A percentile compares a stretch with the other conserved stretches of the same genome.
These are phyloP conservation scores for Eupithecia centaureata DNA, from an alignment of 2,888 invertebrate species.

Conservation along the genomic window DNA sequence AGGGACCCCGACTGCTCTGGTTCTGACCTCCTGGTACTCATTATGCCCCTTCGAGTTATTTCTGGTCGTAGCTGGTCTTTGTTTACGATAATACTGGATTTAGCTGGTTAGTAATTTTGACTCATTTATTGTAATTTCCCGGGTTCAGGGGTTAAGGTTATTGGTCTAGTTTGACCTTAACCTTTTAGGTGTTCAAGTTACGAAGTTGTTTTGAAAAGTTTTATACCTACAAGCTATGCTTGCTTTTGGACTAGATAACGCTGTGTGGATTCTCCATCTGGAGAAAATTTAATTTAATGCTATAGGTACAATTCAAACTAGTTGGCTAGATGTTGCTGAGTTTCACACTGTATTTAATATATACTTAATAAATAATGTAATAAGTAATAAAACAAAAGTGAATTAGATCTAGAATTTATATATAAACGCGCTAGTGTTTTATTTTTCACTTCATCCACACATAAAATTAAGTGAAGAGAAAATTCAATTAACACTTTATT, in stretches of 20 bases:
- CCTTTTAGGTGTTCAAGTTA: background rate
- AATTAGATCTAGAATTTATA: too few species aligned
- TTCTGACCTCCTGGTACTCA: slow-evolving; percentile 7
- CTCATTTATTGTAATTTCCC: background rate
- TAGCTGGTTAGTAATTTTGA: background rate
- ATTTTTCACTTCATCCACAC: too few species aligned
- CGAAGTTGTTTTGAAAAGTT: background rate
- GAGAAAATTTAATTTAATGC: too few species aligned
- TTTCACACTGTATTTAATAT: too few species aligned
- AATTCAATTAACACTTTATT: too few species aligned
- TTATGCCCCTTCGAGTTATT: background rate
- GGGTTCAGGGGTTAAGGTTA: background rate
- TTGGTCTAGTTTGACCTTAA: background rate
- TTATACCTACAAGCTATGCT: background rate
- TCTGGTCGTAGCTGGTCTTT: background rate
- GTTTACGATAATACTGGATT: slow-evolving; percentile 1
- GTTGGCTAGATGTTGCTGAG: too few species aligned
- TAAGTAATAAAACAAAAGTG: too few species aligned
- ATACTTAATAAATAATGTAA: too few species aligned
- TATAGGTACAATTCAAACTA: too few species aligned
- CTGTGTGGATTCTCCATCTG: too few species aligned
- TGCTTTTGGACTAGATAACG: background rate
- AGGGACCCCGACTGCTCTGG: slow-evolving; percentile 9
- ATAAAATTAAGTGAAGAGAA: too few species aligned
- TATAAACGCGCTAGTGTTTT: too few species aligned